These are phyloP conservation scores for Protobothrops mucrosquamatus DNA, from an alignment of 2,113 vertebrate genomes.

Conservation along the genomic window DNA sequence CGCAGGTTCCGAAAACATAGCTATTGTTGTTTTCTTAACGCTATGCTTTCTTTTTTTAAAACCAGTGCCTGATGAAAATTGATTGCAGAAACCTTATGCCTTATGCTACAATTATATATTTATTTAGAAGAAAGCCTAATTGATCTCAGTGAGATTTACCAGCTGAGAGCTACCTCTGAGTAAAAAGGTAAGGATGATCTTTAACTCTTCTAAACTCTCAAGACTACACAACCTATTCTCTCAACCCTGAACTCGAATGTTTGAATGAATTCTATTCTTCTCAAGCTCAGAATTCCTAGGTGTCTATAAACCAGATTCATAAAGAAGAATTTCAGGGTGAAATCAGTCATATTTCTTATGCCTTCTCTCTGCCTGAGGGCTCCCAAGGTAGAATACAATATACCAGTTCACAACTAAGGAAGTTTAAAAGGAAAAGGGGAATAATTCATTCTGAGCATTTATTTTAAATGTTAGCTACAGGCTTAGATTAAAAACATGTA, in stretches of 20 bases:
- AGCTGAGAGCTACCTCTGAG: neutral
- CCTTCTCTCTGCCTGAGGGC: neutral
- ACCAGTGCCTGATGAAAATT: neutral
- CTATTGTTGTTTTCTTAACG: conserved; percentile 1
- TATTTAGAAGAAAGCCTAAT: neutral
- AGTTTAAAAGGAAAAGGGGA: neutral
- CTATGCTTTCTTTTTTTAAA: neutral
- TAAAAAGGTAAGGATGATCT: neutral
- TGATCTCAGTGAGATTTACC: neutral
- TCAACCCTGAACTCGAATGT: neutral
- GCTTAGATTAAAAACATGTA: neutral
- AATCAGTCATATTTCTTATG: neutral
- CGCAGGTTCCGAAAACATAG: neutral
- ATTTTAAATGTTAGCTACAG: neutral
- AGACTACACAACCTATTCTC: neutral
- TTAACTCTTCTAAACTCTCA: neutral
- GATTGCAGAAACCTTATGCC: neutral
- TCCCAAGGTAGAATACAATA: neutral
- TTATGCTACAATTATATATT: neutral
- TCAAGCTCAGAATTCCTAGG: neutral
- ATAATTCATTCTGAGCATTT: neutral
- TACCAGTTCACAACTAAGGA: neutral
- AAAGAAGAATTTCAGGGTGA: neutral
- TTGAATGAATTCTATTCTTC: neutral
- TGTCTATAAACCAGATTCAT: neutral